These are phyloP conservation scores for Anniella stebbinsi DNA, from an alignment of 2,797 vertebrate species.

Conservation along the genomic window DNA sequence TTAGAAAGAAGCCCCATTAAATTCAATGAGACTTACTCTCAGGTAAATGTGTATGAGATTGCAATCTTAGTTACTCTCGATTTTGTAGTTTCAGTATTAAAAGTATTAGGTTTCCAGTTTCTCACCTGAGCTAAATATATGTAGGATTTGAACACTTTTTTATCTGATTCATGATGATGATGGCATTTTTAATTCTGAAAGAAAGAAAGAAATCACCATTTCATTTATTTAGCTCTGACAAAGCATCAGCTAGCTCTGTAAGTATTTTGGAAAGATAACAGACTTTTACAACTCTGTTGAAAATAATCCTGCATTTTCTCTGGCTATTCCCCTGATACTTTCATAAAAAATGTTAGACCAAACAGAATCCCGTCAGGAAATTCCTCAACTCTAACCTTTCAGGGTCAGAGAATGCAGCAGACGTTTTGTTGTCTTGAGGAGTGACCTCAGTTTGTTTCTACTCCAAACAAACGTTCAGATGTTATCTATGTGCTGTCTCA, in stretches of 20 bases:
- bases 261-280: constrained; percentile 66
- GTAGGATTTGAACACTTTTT: neutral
- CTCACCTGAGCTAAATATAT: neutral
- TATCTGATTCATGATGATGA: neutral
- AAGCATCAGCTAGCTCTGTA: constrained; percentile 40
- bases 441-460: constrained; percentile 77
- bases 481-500: constrained; percentile 77
- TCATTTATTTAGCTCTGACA: constrained; percentile 43
- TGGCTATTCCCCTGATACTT: constrained; percentile 75
- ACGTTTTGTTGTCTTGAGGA: constrained; percentile 79
- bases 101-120: neutral
- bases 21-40: too few relatives aligned
- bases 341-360: constrained; percentile 78
- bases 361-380: constrained; percentile 81
- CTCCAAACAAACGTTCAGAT: constrained; percentile 82
- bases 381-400: constrained; percentile 82
- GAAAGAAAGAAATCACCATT: constrained; percentile 15
- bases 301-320: constrained; percentile 66
- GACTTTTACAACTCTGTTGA: constrained; percentile 69
- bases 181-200: neutral
- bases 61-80: neutral
- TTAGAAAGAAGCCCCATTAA: too few relatives aligned
- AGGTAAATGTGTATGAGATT: too few relatives aligned
- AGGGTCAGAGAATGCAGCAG: constrained; percentile 79
- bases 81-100: constrained; percentile 11